phyloP scores from a whole-genome alignment of 2,888 invertebrate species.

The Oscheius onirici region DNA sequence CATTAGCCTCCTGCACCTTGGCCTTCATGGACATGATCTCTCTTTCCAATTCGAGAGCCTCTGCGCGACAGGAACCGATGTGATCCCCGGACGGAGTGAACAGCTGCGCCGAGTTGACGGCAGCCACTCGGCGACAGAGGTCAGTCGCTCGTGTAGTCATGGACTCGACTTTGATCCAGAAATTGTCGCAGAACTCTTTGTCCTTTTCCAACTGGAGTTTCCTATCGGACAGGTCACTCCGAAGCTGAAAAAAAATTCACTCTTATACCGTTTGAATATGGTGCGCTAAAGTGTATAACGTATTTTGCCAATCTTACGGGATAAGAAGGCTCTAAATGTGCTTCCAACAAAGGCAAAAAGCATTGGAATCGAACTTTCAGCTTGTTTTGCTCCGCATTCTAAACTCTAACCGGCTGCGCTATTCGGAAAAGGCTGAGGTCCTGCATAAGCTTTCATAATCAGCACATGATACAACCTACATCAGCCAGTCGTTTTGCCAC shows the following conservation, averaged over 20 bases:
- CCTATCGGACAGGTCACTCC: constrained; percentile 42
- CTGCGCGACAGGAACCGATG: constrained; percentile 17
- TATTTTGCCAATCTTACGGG: no score
- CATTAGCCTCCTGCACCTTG: constrained; percentile 42
- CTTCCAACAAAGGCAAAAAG: no score
- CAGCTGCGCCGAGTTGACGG: constrained; percentile 26
- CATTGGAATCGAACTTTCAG: no score
- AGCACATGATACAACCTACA: constrained; percentile 45
- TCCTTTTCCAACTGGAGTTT: constrained; percentile 40
- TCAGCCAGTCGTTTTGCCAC: constrained; percentile 62
- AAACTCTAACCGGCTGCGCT: no score
- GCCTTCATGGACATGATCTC: constrained; percentile 35
- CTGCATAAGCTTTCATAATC: no score
- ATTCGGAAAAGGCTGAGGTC: no score
- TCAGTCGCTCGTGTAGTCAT: constrained; percentile 67
- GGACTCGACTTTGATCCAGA: constrained; percentile 68
- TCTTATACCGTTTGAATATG: no score
- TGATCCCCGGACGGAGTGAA: constrained; percentile 35
- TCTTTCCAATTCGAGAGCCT: constrained; percentile 13
- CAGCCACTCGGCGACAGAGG: constrained; percentile 48
- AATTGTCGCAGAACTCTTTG: constrained; percentile 47
- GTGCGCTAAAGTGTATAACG: no score
- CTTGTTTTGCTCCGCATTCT: no score
- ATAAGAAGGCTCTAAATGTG: no score
- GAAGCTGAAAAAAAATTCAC: constrained; percentile 46